phyloP scores from a whole-genome alignment of 1,140 invertebrate genomes.

The Gryon sp. region DNA sequence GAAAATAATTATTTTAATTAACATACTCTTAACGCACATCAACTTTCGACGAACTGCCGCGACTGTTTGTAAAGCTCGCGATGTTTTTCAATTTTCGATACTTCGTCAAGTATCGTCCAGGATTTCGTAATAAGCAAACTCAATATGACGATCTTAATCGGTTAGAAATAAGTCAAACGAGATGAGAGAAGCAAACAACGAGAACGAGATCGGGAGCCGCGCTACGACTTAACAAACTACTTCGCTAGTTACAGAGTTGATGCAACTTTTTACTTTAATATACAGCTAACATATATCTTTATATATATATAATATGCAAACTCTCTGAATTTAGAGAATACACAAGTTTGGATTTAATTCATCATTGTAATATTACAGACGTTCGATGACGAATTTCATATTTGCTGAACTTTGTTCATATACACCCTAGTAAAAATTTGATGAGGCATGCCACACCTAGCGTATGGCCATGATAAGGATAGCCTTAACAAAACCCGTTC shows the following conservation, averaged over 20 bases:
- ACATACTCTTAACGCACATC: too few relatives aligned
- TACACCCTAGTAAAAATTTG: too few relatives aligned
- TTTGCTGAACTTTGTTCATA: conserved; percentile 21
- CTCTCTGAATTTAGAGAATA: conserved; percentile 38
- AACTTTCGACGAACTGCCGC: too few relatives aligned
- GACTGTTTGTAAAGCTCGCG: too few relatives aligned
- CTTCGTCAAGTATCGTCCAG: conserved; percentile 23
- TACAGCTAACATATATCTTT: too few relatives aligned
- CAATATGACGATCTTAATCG: conserved; percentile 51
- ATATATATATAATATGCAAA: conserved; percentile 27
- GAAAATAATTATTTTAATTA: too few relatives aligned
- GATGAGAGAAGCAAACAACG: conserved; percentile 11
- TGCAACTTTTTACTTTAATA: conserved; percentile 47
- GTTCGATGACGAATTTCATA: conserved; percentile 45
- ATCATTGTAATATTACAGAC: conserved; percentile 40
- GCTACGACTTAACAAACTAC: conserved; percentile 42
- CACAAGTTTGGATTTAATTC: conserved; percentile 40
- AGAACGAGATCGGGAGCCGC: not conserved
- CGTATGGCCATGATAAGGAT: too few relatives aligned
- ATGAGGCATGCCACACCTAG: too few relatives aligned
- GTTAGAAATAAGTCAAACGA: conserved; percentile 44
- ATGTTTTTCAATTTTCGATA: too few relatives aligned
- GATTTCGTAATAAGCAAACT: conserved; percentile 41
- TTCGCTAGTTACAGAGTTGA: conserved; percentile 36
- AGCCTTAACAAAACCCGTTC: too few relatives aligned